Percentiles rank a stretch among this genome's conserved stretches.
phyloP scores from a whole-genome alignment of 2,888 invertebrate species.

The Diploptera punctata region DNA sequence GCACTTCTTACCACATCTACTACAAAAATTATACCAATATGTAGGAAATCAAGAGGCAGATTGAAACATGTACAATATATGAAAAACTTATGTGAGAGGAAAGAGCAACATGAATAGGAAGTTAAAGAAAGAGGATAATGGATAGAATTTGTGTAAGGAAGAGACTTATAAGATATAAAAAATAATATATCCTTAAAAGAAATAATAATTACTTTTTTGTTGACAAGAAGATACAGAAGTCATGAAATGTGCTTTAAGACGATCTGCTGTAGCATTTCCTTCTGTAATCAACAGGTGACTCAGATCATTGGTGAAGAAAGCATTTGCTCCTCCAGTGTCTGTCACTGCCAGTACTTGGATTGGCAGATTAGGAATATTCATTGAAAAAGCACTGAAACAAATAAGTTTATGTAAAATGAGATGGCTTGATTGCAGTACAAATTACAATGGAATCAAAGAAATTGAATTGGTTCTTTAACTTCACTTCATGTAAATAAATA shows the following conservation, averaged over 20 bases:
- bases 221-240: slow-evolving; percentile 85
- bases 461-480: not conserved
- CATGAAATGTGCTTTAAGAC: slow-evolving; percentile 90
- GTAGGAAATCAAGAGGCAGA: too few relatives aligned
- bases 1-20: too few relatives aligned
- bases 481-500: too few relatives aligned
- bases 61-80: too few relatives aligned
- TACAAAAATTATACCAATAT: too few relatives aligned
- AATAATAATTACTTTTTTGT: slow-evolving; percentile 85
- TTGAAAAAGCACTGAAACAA: slow-evolving; percentile 81
- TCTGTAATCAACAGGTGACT: slow-evolving; percentile 92
- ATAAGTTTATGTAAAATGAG: too few relatives aligned
- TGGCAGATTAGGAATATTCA: slow-evolving; percentile 90
- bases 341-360: slow-evolving; percentile 95
- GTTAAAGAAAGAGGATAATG: too few relatives aligned
- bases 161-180: too few relatives aligned
- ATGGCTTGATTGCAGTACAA: not conserved
- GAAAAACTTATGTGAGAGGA: too few relatives aligned
- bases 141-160: too few relatives aligned
- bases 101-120: too few relatives aligned
- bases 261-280: slow-evolving; percentile 90
- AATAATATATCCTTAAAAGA: too few relatives aligned
- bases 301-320: slow-evolving; percentile 89
- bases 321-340: slow-evolving; percentile 86
- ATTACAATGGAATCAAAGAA: not conserved